These are phyloP conservation scores for Phallusia fumigata DNA, from an alignment of 23 tunicate genomes.

Conservation along the genomic window DNA sequence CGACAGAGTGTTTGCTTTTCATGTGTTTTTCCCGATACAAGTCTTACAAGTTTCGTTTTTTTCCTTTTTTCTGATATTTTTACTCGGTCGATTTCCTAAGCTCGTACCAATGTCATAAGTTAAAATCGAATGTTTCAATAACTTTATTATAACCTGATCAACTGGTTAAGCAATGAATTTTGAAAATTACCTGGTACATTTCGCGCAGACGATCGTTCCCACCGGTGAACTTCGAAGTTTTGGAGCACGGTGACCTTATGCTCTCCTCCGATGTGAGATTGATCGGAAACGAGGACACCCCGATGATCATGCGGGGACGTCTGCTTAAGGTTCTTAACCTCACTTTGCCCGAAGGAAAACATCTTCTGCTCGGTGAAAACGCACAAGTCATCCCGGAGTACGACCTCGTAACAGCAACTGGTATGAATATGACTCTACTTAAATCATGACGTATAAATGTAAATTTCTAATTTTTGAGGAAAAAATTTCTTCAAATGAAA, in stretches of 20 bases:
- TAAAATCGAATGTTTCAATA: too few relatives aligned
- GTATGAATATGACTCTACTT: neutral
- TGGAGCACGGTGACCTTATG: slow-evolving; percentile 16
- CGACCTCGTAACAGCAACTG: slow-evolving; percentile 13
- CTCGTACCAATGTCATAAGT: too few relatives aligned
- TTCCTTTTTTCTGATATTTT: too few relatives aligned
- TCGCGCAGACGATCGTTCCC: slow-evolving; percentile 25
- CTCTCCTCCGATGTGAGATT: slow-evolving; percentile 25
- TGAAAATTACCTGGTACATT: too few relatives aligned
- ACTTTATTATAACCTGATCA: too few relatives aligned
- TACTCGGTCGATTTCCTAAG: too few relatives aligned
- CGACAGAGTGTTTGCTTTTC: too few relatives aligned
- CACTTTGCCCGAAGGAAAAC: slow-evolving; percentile 16
- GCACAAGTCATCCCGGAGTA: neutral
- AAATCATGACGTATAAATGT: neutral
- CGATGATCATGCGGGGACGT: neutral
- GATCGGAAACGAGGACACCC: slow-evolving; percentile 6
- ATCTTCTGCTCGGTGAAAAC: slow-evolving; percentile 5
- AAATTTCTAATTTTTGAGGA: neutral
- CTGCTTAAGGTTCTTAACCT: slow-evolving; percentile 25
- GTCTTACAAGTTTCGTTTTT: too few relatives aligned
- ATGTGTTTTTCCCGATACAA: too few relatives aligned
- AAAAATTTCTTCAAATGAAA: too few relatives aligned
- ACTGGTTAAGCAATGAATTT: too few relatives aligned
- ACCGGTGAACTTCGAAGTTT: slow-evolving; percentile 26